Percentiles rank a stretch among this genome's conserved stretches.
Conservation (phyloP, 1,140 invertebrate species). For the Drosophila willistoni region DNA sequence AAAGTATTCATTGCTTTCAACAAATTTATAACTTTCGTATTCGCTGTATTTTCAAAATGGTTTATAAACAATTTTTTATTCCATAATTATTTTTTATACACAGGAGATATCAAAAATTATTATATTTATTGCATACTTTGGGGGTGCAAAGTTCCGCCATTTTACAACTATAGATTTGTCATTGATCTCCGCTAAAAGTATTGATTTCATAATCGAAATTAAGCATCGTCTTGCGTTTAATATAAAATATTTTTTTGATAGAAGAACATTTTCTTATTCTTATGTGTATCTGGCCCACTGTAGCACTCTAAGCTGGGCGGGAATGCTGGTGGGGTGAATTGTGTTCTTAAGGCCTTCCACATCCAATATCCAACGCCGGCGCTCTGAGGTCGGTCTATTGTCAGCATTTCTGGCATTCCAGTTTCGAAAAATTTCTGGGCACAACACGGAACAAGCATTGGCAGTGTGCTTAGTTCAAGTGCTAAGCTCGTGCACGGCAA, state of each 20-base stretch:
- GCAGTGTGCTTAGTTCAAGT: slow-evolving; percentile 67
- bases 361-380: slow-evolving; percentile 34
- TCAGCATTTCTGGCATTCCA: slow-evolving; percentile 28
- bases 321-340: not conserved
- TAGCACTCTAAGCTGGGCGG: not conserved
- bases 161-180: too few species aligned
- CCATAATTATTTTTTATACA: not conserved
- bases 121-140: too few species aligned
- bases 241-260: too few species aligned
- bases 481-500: slow-evolving; percentile 68
- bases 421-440: slow-evolving; percentile 37
- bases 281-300: not conserved
- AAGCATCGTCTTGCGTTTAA: too few species aligned
- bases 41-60: not conserved
- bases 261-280: too few species aligned
- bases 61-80: not conserved
- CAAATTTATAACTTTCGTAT: too few species aligned
- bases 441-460: slow-evolving; percentile 31
- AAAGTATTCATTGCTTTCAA: too few species aligned
- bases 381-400: slow-evolving; percentile 18
- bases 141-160: too few species aligned
- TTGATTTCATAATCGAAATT: too few species aligned
- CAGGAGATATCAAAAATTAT: too few species aligned
- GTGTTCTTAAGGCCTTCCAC: slow-evolving; percentile 30
- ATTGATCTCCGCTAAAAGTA: too few species aligned